Base-by-base conservation (phyloP, 2,888 invertebrate genomes). In the Sarcophaga caerulescens region DNA sequence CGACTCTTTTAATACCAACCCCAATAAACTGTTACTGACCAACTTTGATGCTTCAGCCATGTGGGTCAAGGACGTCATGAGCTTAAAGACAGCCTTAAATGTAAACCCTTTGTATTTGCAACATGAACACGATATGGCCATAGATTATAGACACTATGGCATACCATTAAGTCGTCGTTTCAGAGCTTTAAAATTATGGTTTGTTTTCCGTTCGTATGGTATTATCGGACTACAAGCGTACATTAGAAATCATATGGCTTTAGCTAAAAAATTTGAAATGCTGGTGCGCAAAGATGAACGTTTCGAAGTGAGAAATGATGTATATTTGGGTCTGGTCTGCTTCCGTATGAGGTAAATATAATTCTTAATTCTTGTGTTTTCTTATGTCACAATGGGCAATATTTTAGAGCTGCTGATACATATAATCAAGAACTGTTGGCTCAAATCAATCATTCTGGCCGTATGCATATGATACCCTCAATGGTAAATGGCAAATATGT, bases 71-170 rank as follows among this genome's bases (percentile, higher is more conserved):
- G 96, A 97, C 91, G 94, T 96, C 62, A 96, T 96, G 90, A 95
- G 95, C 81, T 93, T 98, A 73, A 97, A 97, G 4, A 95, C 96
- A 47, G 97, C 97, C 0, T 93, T 98, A n/a, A 94, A 97, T 23
- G 97, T 98, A 0, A 97, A 98, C 93, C 97, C 98, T 0, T 92
- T 98, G 10, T 98, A 98, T 89, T 94, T 98, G 12, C 96, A 97
- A 90, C 97, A 97, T 91, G 96, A 96, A 69, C 96, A 97, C 92
- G 95, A 95, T 84, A 95, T 95, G 89, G 94, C 95, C 2, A 95
- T 96, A 74, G 96, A 96, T 90, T 96, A 95, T 89, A 93, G 96
- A 90, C 97, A 98, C 91, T 98, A 97, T 96, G 97, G 97, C 3
- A 97, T 98, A 84, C 97, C 98, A 0, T 91, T 98, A 68, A 97